Percentiles rank a stretch among this genome's conserved stretches.
Evolutionary conservation across 2,888 invertebrate species (phyloP).

Genomic region (Trachelus tabidus): DNA sequence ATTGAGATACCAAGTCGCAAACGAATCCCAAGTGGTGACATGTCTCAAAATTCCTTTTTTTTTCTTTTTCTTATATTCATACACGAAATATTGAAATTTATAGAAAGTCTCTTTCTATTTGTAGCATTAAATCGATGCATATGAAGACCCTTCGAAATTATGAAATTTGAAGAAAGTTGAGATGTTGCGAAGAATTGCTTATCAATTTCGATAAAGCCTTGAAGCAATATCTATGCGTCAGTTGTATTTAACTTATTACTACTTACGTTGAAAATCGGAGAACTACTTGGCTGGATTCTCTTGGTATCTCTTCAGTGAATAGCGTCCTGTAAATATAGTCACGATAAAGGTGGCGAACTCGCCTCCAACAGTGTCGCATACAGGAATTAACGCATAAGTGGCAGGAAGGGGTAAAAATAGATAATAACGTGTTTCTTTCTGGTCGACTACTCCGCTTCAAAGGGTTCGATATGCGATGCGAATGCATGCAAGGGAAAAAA

Average conservation of each 20-base stretch:
- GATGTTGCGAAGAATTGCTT: not conserved
- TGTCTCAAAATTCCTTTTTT: not conserved
- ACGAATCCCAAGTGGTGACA: not conserved
- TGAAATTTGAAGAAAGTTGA: not conserved
- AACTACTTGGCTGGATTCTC: not conserved
- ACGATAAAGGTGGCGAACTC: not conserved
- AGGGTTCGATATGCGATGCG: not conserved
- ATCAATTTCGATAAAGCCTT: not conserved
- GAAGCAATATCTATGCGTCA: not conserved
- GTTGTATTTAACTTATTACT: not conserved
- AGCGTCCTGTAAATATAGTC: not conserved
- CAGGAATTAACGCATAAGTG: constrained; percentile 47
- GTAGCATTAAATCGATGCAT: not conserved
- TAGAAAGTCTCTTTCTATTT: not conserved
- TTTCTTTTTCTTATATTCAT: not conserved
- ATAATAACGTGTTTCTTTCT: constrained; percentile 40
- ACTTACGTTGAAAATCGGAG: not conserved
- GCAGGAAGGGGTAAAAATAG: constrained; percentile 54
- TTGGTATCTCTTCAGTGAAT: not conserved
- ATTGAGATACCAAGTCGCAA: not conserved
- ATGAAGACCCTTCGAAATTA: too few species aligned
- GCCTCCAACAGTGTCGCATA: not conserved
- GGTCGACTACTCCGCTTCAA: not conserved
- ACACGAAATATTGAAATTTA: not conserved
- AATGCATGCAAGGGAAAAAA: not conserved